These are phyloP conservation scores for Drosophila malerkotliana DNA, from an alignment of 1,140 invertebrate genomes.

Conservation along the genomic window DNA sequence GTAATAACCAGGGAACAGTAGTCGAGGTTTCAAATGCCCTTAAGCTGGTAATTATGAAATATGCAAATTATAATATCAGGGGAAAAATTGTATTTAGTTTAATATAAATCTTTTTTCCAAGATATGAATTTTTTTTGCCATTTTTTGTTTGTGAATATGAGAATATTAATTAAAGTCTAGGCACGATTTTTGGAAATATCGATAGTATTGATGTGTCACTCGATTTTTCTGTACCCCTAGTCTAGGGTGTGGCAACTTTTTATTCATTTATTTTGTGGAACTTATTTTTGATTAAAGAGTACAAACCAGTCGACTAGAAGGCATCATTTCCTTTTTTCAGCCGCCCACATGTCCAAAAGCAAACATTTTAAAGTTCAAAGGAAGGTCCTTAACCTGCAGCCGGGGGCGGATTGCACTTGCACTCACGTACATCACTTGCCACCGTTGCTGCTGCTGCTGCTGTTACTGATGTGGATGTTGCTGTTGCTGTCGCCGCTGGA, in stretches of 20 bases:
- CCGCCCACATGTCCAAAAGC: constrained; percentile 66
- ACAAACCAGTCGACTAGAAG: constrained; percentile 7
- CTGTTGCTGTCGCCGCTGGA: constrained; percentile 12
- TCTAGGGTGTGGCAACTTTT: too few relatives aligned
- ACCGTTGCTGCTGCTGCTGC: constrained; percentile 12
- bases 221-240: too few relatives aligned
- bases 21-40: neutral
- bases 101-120: too few relatives aligned
- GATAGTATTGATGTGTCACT: too few relatives aligned
- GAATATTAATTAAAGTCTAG: too few relatives aligned
- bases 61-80: neutral
- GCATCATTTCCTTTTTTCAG: neutral
- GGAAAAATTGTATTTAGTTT: too few relatives aligned
- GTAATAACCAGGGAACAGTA: neutral
- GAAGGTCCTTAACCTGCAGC: constrained; percentile 80
- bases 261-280: too few relatives aligned
- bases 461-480: constrained; percentile 21
- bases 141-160: too few relatives aligned
- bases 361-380: constrained; percentile 81
- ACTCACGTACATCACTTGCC: constrained; percentile 36
- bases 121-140: too few relatives aligned
- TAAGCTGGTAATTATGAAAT: neutral
- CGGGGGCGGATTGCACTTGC: constrained; percentile 47
- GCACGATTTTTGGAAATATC: too few relatives aligned
- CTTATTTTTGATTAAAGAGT: constrained; percentile 2